Evolutionary conservation across 2,888 invertebrate genomes (phyloP).

Genomic region (Panopea generosa): DNA sequence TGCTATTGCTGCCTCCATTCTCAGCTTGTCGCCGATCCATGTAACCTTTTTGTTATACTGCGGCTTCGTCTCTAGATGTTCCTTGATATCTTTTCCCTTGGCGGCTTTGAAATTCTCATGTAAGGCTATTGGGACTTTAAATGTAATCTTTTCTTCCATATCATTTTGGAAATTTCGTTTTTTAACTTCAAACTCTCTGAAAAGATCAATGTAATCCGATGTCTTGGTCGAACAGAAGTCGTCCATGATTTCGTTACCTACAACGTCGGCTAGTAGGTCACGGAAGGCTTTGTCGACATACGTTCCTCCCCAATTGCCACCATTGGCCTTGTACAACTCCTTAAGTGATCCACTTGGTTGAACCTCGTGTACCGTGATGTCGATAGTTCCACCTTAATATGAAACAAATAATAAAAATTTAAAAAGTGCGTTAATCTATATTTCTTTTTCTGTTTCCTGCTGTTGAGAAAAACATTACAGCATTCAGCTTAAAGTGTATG

Average conservation of each 20-base stretch:
- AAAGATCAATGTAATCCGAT: conserved; percentile 42
- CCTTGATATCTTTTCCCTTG: conserved; percentile 29
- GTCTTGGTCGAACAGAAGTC: conserved; percentile 19
- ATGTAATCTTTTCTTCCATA: conserved; percentile 28
- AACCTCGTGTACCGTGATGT: conserved; percentile 43
- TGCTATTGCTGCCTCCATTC: conserved; percentile 11
- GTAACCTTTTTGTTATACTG: conserved; percentile 9
- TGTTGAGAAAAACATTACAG: too few species aligned
- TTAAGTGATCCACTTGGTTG: conserved; percentile 1
- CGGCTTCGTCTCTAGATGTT: conserved; percentile 12
- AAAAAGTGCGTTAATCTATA: too few species aligned
- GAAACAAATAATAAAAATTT: too few species aligned
- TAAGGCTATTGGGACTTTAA: conserved; percentile 44
- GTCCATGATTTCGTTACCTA: conserved; percentile 37
- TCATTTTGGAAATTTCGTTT: conserved; percentile 36
- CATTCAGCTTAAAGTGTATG: too few species aligned
- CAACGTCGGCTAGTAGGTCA: conserved; percentile 33
- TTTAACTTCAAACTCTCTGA: conserved; percentile 44
- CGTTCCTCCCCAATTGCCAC: conserved; percentile 35
- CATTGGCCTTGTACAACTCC: conserved; percentile 41
- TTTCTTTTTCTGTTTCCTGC: too few species aligned
- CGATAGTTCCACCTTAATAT: conserved; percentile 44
- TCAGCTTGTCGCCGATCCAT: conserved; percentile 30
- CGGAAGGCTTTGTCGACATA: conserved; percentile 26
- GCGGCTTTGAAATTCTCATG: conserved; percentile 1